Percentiles rank a stretch among this genome's conserved stretches.
These are phyloP conservation scores for Bettongia penicillata DNA, from an alignment of 2,113 vertebrate species.

Conservation along the genomic window DNA sequence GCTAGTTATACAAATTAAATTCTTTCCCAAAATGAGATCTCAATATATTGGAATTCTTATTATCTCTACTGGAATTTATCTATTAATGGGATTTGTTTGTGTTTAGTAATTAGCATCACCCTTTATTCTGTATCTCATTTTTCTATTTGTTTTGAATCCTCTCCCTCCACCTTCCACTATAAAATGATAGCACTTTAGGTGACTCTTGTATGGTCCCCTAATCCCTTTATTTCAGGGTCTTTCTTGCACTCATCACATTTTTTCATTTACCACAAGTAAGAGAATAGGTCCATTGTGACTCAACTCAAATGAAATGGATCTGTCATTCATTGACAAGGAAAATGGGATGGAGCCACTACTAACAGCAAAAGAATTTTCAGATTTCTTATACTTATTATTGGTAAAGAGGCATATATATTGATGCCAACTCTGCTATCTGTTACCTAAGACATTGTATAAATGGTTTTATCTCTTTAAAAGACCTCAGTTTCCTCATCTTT, in stretches of 20 bases:
- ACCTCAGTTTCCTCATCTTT: not conserved
- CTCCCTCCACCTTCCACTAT: not conserved
- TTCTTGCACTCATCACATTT: not conserved
- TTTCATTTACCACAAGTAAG: not conserved
- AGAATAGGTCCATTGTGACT: not conserved
- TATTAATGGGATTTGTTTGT: not conserved
- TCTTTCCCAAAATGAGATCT: slow-evolving; percentile 39
- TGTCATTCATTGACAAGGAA: not conserved
- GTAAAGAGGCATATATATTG: not conserved
- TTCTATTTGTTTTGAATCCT: not conserved
- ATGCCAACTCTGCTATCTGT: not conserved
- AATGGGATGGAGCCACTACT: not conserved
- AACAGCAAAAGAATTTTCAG: not conserved
- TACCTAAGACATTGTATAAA: not conserved
- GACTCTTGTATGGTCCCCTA: not conserved
- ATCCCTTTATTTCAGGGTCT: not conserved
- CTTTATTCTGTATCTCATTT: not conserved
- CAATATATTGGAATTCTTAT: slow-evolving; percentile 17
- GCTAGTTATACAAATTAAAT: slow-evolving; percentile 69
- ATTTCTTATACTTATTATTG: not conserved
- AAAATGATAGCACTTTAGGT: not conserved
- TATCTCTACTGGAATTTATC: too few relatives aligned
- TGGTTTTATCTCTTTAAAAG: not conserved
- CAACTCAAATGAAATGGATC: not conserved
- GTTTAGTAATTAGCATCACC: not conserved